Conservation (phyloP, 2,797 vertebrate genomes). For the Bovichtus diacanthus region DNA sequence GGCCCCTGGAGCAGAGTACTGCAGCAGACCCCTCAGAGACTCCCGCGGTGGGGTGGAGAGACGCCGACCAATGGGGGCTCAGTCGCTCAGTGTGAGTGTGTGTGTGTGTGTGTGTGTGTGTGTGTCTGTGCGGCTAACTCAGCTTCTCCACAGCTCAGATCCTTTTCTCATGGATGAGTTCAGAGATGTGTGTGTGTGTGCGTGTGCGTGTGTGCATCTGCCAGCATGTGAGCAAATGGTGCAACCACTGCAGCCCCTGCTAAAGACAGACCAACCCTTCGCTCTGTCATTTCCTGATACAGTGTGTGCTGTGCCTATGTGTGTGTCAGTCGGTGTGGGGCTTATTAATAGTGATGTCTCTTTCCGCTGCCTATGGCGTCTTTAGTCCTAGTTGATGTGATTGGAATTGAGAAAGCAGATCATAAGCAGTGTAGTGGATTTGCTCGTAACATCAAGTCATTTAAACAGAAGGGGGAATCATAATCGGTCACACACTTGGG, state of each 20-base stretch:
- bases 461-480: slow-evolving; percentile 4
- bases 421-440: slow-evolving; percentile 8
- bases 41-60: slow-evolving; percentile 83
- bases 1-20: slow-evolving; percentile 82
- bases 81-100: slow-evolving; percentile 66
- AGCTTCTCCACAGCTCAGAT: slow-evolving; percentile 77
- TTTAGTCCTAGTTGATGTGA: slow-evolving; percentile 47
- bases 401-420: slow-evolving; percentile 47
- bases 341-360: slow-evolving; percentile 65
- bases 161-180: slow-evolving; percentile 76
- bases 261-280: slow-evolving; percentile 56
- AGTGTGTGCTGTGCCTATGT: slow-evolving; percentile 21
- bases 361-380: slow-evolving; percentile 49
- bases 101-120: slow-evolving; percentile 43
- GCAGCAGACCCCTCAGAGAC: slow-evolving; percentile 86
- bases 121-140: slow-evolving; percentile 74
- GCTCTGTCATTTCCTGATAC: slow-evolving; percentile 55
- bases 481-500: slow-evolving; percentile 1
- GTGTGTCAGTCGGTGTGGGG: slow-evolving; percentile 14
- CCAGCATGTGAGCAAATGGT: slow-evolving; percentile 72
- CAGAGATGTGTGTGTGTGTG: slow-evolving; percentile 56
- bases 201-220: slow-evolving; percentile 30
- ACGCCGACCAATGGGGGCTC: slow-evolving; percentile 84
- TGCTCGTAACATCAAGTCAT: slow-evolving; percentile 2
- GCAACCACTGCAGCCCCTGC: slow-evolving; percentile 71